Conservation (phyloP, 2,113 vertebrate species). For the Nansenia antarctica region DNA sequence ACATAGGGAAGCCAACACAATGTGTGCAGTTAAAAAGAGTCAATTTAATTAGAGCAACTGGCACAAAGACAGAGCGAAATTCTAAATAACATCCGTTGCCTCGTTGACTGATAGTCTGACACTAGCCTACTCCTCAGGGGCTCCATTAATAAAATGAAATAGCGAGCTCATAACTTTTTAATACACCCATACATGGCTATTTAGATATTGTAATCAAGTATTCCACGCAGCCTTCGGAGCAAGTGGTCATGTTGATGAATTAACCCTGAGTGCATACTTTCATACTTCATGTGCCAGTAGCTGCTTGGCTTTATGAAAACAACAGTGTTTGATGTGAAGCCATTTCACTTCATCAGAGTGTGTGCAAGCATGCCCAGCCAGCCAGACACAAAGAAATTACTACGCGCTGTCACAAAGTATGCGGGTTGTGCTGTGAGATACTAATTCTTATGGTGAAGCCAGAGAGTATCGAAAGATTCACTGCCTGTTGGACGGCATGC, state of each 20-base stretch:
- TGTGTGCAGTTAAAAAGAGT: slow-evolving; percentile 40
- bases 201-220: slow-evolving; percentile 43
- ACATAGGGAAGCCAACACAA: slow-evolving; percentile 26
- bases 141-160: slow-evolving; percentile 27
- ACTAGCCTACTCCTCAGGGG: slow-evolving; percentile 7
- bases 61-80: slow-evolving; percentile 10
- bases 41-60: slow-evolving; percentile 57
- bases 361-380: slow-evolving; percentile 26
- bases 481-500: slow-evolving; percentile 12
- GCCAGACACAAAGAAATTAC: slow-evolving; percentile 21
- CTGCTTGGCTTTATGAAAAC: slow-evolving; percentile 32
- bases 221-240: slow-evolving; percentile 23
- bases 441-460: not conserved
- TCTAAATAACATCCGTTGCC: slow-evolving; percentile 27
- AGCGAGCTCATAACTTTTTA: slow-evolving; percentile 19
- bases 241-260: slow-evolving; percentile 40
- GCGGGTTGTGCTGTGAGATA: slow-evolving; percentile 2
- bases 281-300: slow-evolving; percentile 2
- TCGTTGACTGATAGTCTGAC: slow-evolving; percentile 37
- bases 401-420: slow-evolving; percentile 38
- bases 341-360: slow-evolving; percentile 29
- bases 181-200: slow-evolving; percentile 15
- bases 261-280: slow-evolving; percentile 40
- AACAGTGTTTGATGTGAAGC: slow-evolving; percentile 13
- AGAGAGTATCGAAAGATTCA: not conserved